These are phyloP conservation scores for Teleopsis dalmanni DNA, from an alignment of 1,140 invertebrate genomes.

Conservation along the genomic window DNA sequence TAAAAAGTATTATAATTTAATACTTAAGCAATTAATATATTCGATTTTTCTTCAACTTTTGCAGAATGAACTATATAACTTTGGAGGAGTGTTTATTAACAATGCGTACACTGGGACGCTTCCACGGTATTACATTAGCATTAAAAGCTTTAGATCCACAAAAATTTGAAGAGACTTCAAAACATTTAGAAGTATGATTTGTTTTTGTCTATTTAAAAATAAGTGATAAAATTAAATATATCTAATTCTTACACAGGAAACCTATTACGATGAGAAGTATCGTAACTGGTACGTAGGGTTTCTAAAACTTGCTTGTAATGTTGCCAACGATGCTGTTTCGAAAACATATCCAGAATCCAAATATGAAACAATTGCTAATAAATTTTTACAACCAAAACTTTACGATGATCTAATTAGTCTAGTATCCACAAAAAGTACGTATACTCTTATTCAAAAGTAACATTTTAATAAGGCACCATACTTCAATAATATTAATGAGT, in stretches of 20 bases:
- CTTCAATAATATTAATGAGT: too few relatives aligned
- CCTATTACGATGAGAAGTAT: constrained; percentile 52
- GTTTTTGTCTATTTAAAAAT: neutral
- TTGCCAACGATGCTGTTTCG: constrained; percentile 55
- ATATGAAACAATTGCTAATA: constrained; percentile 50
- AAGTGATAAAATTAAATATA: neutral
- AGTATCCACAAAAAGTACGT: constrained; percentile 24
- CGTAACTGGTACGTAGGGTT: constrained; percentile 58
- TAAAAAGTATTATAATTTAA: constrained; percentile 14
- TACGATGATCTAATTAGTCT: constrained; percentile 39
- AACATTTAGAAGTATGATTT: constrained; percentile 16
- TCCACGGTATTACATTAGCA: constrained; percentile 61
- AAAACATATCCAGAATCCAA: constrained; percentile 54
- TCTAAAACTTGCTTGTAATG: constrained; percentile 48
- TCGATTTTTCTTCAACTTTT: neutral
- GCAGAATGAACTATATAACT: constrained; percentile 28
- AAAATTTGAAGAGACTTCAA: constrained; percentile 47
- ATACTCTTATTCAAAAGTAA: neutral
- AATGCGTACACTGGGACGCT: constrained; percentile 55
- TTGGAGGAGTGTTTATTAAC: constrained; percentile 43
- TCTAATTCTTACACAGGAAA: constrained; percentile 22
- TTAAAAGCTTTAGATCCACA: constrained; percentile 55
- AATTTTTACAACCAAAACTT: constrained; percentile 46
- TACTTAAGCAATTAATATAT: neutral
- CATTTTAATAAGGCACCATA: neutral